Conservation (phyloP, 2,888 invertebrate genomes). For the Mesoligia furuncula region DNA sequence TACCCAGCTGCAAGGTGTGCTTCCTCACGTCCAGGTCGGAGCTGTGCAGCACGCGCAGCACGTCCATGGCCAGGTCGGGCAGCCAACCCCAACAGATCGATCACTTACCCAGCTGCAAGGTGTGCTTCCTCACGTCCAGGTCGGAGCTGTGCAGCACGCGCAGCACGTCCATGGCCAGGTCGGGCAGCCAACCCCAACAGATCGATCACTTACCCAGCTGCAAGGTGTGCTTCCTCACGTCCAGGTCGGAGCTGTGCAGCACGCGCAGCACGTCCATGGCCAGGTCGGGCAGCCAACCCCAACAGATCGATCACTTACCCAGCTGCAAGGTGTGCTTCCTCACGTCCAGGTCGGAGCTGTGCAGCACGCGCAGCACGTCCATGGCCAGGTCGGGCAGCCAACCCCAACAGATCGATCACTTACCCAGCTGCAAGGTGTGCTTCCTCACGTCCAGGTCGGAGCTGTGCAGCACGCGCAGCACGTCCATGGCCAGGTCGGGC, state of each 20-base stretch:
- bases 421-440: slow-evolving; percentile 94
- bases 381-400: slow-evolving; percentile 96
- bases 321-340: slow-evolving; percentile 95
- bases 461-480: slow-evolving; percentile 97
- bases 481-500: slow-evolving; percentile 98
- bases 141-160: slow-evolving; percentile 98
- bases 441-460: slow-evolving; percentile 98
- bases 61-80: slow-evolving; percentile 98
- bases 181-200: slow-evolving; percentile 88
- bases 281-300: slow-evolving; percentile 92
- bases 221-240: slow-evolving; percentile 97
- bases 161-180: slow-evolving; percentile 99
- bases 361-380: slow-evolving; percentile 98
- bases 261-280: slow-evolving; percentile 99
- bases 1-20: slow-evolving; percentile 94
- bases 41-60: slow-evolving; percentile 97
- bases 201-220: slow-evolving; percentile 89
- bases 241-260: slow-evolving; percentile 97
- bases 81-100: slow-evolving; percentile 71
- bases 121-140: slow-evolving; percentile 97
- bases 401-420: slow-evolving; percentile 35
- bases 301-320: slow-evolving; percentile 76
- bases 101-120: slow-evolving; percentile 92
- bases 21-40: slow-evolving; percentile 98
- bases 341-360: slow-evolving; percentile 98